Evolutionary conservation across 2,797 vertebrate species (phyloP), one percentile per base, ranked within the genome.

Genomic region (Poliocrania exsul): DNA sequence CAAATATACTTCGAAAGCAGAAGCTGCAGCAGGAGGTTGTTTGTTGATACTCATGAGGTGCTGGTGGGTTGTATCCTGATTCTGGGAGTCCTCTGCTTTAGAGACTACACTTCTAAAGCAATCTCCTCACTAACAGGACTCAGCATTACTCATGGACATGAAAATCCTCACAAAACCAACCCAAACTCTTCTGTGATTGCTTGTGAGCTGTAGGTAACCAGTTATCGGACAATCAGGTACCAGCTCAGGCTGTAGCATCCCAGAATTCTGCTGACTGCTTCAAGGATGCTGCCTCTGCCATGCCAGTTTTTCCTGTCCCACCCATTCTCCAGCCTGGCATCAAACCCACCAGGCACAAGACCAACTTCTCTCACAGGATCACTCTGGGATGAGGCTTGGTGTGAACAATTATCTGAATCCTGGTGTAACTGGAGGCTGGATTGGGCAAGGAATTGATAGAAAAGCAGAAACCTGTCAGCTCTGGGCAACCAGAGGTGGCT

Each of bases 141-240:
- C 86, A 51, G 13, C 0, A 0, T 10, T n/a, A 31, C 51, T 54
- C 73, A 57, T 3, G 19, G 13, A 57, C 57, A 28, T 40, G 14
- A 8, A 69, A 73, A 11, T 33, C 47, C 28, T 51, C 8, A 0
- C 2, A 1, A 78, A 78, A 24, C 29, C 38, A 64, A 38, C 46
- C n/a, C 74, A 37, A 51, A 37, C n/a, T 5, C 49, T 25, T 24
- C 5, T 11, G 21, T 3, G 16, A 26, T 2, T 2, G 21, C 65
- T 44, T 2, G 2, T 1, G 38, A 54, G 35, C 21, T 1, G 1
- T 0, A 51, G 54, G 25, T 47, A 21, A 1, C 17, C 11, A 42
- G 42, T 16, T 28, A 47, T 5, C 23, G 37, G 16, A 10, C 11
- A 47, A 70, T 3, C 2, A 26, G 40, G 28, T 0, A 38, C 42